Evolutionary conservation across 2,797 vertebrate species (phyloP).

Genomic region (Urosaurus nigricauda): DNA sequence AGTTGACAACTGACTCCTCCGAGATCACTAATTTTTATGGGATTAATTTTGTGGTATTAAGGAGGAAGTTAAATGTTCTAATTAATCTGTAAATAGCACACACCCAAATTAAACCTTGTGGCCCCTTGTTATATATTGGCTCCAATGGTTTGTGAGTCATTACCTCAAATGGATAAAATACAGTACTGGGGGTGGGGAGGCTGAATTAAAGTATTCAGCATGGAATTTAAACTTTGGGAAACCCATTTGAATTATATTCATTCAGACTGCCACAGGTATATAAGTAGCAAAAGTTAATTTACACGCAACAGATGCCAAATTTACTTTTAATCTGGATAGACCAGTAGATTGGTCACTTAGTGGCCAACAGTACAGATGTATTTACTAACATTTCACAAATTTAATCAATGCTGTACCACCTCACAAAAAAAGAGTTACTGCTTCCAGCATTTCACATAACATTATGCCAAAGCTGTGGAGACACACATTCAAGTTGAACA

Average conservation of each 20-base stretch:
- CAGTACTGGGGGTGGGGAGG: slow-evolving; percentile 30
- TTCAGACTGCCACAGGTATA: slow-evolving; percentile 33
- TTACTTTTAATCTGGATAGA: slow-evolving; percentile 39
- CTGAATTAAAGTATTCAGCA: slow-evolving; percentile 60
- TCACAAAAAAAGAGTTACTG: background rate
- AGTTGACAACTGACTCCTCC: slow-evolving; percentile 90
- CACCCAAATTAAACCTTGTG: slow-evolving; percentile 85
- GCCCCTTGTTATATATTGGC: slow-evolving; percentile 74
- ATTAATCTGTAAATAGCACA: slow-evolving; percentile 93
- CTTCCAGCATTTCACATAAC: background rate
- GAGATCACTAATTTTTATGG: slow-evolving; percentile 93
- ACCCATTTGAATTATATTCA: slow-evolving; percentile 59
- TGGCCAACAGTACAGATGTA: slow-evolving; percentile 31
- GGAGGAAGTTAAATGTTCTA: slow-evolving; percentile 94
- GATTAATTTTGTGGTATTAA: slow-evolving; percentile 95
- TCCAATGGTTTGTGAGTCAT: slow-evolving; percentile 85
- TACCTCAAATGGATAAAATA: slow-evolving; percentile 84
- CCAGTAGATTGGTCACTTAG: slow-evolving; percentile 32
- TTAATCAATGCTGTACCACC: background rate
- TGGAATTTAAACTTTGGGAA: slow-evolving; percentile 68
- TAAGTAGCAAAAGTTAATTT: slow-evolving; percentile 2
- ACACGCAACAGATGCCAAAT: slow-evolving; percentile 31
- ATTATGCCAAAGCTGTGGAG: background rate
- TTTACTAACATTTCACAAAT: slow-evolving; percentile 20
- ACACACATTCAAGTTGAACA: background rate